These are phyloP conservation scores for Microcebus griseorufus DNA, from an alignment of 2,113 vertebrate species.

Conservation along the genomic window DNA sequence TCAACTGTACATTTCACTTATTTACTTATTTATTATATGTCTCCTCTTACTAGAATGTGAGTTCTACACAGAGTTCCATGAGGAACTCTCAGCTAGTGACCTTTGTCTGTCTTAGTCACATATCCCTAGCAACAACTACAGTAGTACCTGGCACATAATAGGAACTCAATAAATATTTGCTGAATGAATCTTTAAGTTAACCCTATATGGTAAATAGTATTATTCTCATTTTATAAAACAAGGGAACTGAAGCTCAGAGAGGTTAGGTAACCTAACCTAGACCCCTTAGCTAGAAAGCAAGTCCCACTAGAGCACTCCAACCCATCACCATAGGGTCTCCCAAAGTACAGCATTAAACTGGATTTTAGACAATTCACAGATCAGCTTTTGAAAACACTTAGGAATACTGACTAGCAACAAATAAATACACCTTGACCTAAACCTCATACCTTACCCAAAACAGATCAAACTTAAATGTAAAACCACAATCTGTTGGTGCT, in stretches of 20 bases:
- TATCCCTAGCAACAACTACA: not conserved
- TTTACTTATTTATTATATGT: conserved; percentile 19
- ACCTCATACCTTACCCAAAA: conserved; percentile 21
- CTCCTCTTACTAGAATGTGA: not conserved
- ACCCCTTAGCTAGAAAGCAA: not conserved
- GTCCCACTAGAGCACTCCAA: not conserved
- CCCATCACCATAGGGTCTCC: not conserved
- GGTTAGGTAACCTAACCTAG: not conserved
- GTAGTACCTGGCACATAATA: not conserved
- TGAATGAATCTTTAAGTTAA: not conserved
- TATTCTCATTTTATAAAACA: not conserved
- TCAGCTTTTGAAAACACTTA: conserved; percentile 35
- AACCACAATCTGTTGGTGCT: not conserved
- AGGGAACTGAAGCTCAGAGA: not conserved
- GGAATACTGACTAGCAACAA: not conserved
- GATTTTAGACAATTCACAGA: conserved; percentile 8
- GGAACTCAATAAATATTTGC: not conserved
- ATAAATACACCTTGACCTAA: not conserved
- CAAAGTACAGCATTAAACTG: not conserved
- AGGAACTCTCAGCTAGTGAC: not conserved
- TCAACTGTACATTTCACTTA: conserved; percentile 20
- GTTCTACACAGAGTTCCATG: not conserved
- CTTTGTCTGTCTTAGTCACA: not conserved
- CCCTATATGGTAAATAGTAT: not conserved
- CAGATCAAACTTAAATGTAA: not conserved